Base-by-base conservation (phyloP, 1,140 invertebrate genomes). In the Pseudomyrmex gracilis region DNA sequence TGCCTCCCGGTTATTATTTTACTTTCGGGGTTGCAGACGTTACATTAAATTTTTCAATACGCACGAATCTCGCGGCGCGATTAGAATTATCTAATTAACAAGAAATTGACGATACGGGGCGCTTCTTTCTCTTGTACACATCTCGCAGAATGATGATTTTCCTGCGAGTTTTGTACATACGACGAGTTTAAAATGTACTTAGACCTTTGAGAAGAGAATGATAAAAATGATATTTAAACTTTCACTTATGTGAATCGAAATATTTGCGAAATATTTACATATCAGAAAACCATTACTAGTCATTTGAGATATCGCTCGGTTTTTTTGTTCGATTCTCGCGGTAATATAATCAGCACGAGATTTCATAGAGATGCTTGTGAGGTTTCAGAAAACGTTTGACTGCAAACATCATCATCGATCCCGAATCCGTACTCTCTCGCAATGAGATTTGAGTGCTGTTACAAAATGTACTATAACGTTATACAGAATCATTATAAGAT, bases 1-100 rank as follows among this genome's bases (percentile, higher is more conserved):
- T n/a, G 34, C 8, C 76, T 13, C 34, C 47, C 66, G 66, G 10
- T 60, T 49, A 47, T 78, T 78, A 70, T 68, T 78, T 77, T 67
- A 67, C 43, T 77, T 77, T 67, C 24, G 2, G 8, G n/a, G 13
- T 7, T 74, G 15, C 13, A 9, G 17, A 67, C n/a, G 66, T 1
- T 45, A 77, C 45, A 15, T 34, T 10, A 12, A 12, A 15, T 61
- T 15, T 74, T 34, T 34, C 5, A n/a, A n/a, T n/a, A n/a, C n/a
- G n/a, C n/a, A 34, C 34, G 34, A 0, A 34, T 34, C 34, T 34
- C 34, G 34, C 34, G 34, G 34, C 34, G 34, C 34, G 34, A 34
- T 34, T 5, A 34, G 5, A 34, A 34, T n/a, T n/a, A 34, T 7
- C 7, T 34, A 34, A 34, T 34, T 34, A 34, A 34, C 7, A 5